Evolutionary conservation across 2,113 vertebrate species (phyloP).

Genomic region (Phocoena phocoena): DNA sequence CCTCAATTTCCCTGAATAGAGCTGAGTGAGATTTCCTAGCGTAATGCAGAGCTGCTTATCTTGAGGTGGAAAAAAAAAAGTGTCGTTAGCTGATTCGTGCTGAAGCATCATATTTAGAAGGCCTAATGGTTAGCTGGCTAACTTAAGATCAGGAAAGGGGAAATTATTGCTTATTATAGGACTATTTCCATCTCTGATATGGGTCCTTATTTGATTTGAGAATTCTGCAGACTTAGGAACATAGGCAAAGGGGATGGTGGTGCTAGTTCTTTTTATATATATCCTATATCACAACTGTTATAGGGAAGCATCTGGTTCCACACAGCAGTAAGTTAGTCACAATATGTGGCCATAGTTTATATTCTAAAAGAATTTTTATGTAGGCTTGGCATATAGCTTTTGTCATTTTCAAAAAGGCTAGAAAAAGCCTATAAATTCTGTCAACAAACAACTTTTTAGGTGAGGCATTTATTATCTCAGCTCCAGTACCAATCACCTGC

Average conservation of each 20-base stretch:
- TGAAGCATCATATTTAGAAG: slow-evolving; percentile 58
- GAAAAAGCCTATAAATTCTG: slow-evolving; percentile 17
- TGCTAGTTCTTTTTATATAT: background rate
- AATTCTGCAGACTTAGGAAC: background rate
- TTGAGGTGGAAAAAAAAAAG: slow-evolving; percentile 61
- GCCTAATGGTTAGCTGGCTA: slow-evolving; percentile 53
- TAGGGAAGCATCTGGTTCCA: background rate
- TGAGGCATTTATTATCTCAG: background rate
- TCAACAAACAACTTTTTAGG: background rate
- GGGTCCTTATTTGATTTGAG: background rate
- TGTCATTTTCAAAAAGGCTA: background rate
- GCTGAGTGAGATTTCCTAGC: slow-evolving; percentile 57
- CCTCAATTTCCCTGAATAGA: slow-evolving; percentile 67
- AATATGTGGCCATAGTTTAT: background rate
- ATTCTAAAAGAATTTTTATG: background rate
- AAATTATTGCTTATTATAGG: slow-evolving; percentile 71
- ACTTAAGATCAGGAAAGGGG: slow-evolving; percentile 58
- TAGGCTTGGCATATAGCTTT: background rate
- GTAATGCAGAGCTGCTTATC: slow-evolving; percentile 68
- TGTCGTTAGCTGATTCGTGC: slow-evolving; percentile 72
- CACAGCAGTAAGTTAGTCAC: background rate
- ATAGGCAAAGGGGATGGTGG: background rate
- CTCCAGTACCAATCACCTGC: background rate
- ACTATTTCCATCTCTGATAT: slow-evolving; percentile 44
- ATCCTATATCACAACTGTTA: background rate